A percentile compares a stretch with the other conserved stretches of the same genome.
These are phyloP conservation scores for Dynastes hyllus DNA, from an alignment of 2,888 invertebrate genomes.

Conservation along the genomic window DNA sequence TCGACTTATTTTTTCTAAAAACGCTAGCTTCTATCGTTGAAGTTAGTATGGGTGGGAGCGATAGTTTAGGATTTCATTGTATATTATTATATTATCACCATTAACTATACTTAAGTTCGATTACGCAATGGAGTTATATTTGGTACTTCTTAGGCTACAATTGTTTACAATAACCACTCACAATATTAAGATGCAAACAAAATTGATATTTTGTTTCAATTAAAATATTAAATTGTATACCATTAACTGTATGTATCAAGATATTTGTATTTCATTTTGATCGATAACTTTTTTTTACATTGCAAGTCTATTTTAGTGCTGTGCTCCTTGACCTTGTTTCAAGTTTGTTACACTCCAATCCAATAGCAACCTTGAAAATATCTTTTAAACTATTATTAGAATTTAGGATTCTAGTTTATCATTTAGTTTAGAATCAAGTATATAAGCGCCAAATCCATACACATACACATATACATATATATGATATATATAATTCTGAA, in stretches of 20 bases:
- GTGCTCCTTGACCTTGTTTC: conserved; percentile 37
- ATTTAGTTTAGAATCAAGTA: too few relatives aligned
- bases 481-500: too few relatives aligned
- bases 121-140: conserved; percentile 24
- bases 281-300: background rate
- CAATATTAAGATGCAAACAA: background rate
- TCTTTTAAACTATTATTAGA: background rate
- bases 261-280: background rate
- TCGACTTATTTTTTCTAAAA: too few relatives aligned
- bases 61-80: too few relatives aligned
- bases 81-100: too few relatives aligned
- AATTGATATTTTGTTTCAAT: background rate
- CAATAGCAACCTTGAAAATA: conserved; percentile 15
- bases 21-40: too few relatives aligned
- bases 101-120: background rate
- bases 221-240: background rate
- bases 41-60: too few relatives aligned
- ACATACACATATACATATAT: too few relatives aligned
- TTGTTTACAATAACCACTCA: conserved; percentile 13
- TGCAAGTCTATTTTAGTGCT: background rate
- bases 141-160: conserved; percentile 14
- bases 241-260: too few relatives aligned
- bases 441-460: too few relatives aligned
- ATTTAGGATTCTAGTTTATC: background rate
- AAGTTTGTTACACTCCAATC: conserved; percentile 14